Evolutionary conservation across 2,888 invertebrate species (phyloP), one percentile per base, ranked within the genome.

Genomic region (Lathronympha strigana): DNA sequence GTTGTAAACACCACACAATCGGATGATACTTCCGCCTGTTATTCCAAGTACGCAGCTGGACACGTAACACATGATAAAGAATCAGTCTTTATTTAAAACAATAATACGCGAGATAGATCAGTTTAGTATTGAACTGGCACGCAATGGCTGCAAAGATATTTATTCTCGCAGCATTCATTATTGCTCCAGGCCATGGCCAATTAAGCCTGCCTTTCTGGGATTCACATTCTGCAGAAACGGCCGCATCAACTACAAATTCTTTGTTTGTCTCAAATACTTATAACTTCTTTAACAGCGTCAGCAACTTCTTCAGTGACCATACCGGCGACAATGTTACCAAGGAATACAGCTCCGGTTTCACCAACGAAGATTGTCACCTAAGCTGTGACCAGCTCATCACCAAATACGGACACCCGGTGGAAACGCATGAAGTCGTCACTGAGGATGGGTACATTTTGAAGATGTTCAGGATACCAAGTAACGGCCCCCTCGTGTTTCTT

Each of bases 381-480:
- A 70, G 68, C 19, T 76, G 88, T 9, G 71, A 66, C 8, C 68
- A 76, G 0, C 73, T 89, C 2, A 71, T 84, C 1, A 28, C 45
- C 1, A 88, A 88, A 69, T 87, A 87, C 61, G 82, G 83, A 19
- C 77, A 79, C 67, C 68, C 73, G 0, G 66, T 86, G n/a, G 81
- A 88, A 68, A 72, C 71, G 13, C 80, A 87, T 49, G 67, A 72
- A 9, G 82, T 85, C 0, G 8, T 17, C 43, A 87, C 89, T 0
- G 77, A 79, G 31, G 89, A 89, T 47, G 84, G 85, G 9, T 87
- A 86, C 57, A 58, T 81, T 5, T 70, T 90, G 5, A 72, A 72
- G 0, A 17, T 89, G 71, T 79, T 80, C 61, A 76, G 89, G 40
- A 87, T 88, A 47, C 85, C 85, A 0, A 70, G 76, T 3, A 75